Base-by-base conservation (phyloP, 2,888 invertebrate genomes). In the Odontocerum albicorne region DNA sequence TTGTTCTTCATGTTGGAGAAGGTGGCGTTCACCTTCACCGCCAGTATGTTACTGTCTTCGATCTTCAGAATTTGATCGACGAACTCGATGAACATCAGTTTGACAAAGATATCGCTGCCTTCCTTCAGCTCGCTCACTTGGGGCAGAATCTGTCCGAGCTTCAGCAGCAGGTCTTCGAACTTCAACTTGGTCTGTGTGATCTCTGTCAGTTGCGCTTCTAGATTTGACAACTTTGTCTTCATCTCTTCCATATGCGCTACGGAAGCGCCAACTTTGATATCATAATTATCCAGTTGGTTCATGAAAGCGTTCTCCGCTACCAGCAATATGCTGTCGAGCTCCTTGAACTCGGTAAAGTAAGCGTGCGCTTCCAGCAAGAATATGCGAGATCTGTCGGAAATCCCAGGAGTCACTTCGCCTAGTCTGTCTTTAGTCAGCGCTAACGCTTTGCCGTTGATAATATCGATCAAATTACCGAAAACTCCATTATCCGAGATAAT, bases 11-110 rank as follows among this genome's bases (percentile, higher is more conserved):
- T 40, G 10, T 4, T 21, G 2, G 40, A 40, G 4, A 40, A 8
- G n/a, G 21, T 12, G 10, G 40, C 10, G 2, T 19, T 40, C 4
- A 19, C 21, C n/a, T 40, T 40, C n/a, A 12, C 21, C 3, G 3
- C n/a, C 10, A 40, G 21, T 3, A 40, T 40, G 13, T 19, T 21
- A n/a, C 40, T 40, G 20, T 40, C 40, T 40, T 40, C 40, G 4
- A 40, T 40, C 3, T 21, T 7, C 4, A 40, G 21, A 20, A 40
- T 40, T 40, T 40, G 16, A 20, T 40, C 40, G 4, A 40, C 40
- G 12, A 40, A 40, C 4, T 19, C 21, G 2, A 40, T 13, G n/a
- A 40, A 40, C n/a, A 20, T 12, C 21, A 40, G n/a, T n/a, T 40
- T 40, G 16, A 20, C 17, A 17, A 16, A 40, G n/a, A 40, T 21